Conservation (phyloP, 1,140 invertebrate genomes). For the Drosophila ohnishii region DNA sequence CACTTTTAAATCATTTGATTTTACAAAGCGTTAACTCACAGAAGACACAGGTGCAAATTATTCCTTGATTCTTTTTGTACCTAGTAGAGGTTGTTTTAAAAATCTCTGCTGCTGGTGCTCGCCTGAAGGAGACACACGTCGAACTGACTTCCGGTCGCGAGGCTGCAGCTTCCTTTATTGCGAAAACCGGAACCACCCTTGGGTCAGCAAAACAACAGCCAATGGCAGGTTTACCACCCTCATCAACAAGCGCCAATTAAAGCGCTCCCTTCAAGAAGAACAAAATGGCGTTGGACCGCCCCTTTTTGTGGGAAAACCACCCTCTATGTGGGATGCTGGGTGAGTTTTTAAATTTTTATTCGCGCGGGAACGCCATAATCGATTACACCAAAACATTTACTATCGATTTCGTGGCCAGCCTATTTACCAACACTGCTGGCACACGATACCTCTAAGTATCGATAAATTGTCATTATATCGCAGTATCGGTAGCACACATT, state of each 20-base stretch:
- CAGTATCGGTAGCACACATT: slow-evolving; percentile 15
- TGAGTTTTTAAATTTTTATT: neutral
- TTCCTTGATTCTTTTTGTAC: neutral
- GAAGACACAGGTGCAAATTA: slow-evolving; percentile 13
- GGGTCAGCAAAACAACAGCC: slow-evolving; percentile 8
- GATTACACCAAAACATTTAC: neutral
- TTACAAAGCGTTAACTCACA: slow-evolving; percentile 24
- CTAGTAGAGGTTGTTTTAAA: neutral
- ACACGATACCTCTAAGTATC: neutral
- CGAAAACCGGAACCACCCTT: slow-evolving; percentile 12
- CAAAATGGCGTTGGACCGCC: slow-evolving; percentile 62
- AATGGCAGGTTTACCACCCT: slow-evolving; percentile 31
- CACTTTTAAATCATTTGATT: neutral
- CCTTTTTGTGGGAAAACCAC: neutral
- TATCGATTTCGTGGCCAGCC: neutral
- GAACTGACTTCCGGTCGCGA: slow-evolving; percentile 49
- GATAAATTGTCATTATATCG: neutral
- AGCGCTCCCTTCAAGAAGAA: slow-evolving; percentile 8
- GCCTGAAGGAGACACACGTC: slow-evolving; percentile 33
- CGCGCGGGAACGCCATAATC: neutral
- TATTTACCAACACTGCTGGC: neutral
- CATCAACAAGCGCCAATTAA: slow-evolving; percentile 19
- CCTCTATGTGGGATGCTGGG: slow-evolving; percentile 25
- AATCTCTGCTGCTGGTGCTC: slow-evolving; percentile 15
- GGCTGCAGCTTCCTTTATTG: slow-evolving; percentile 70